Evolutionary conservation across 2,797 vertebrate species (phyloP).

Genomic region (Manis javanica): DNA sequence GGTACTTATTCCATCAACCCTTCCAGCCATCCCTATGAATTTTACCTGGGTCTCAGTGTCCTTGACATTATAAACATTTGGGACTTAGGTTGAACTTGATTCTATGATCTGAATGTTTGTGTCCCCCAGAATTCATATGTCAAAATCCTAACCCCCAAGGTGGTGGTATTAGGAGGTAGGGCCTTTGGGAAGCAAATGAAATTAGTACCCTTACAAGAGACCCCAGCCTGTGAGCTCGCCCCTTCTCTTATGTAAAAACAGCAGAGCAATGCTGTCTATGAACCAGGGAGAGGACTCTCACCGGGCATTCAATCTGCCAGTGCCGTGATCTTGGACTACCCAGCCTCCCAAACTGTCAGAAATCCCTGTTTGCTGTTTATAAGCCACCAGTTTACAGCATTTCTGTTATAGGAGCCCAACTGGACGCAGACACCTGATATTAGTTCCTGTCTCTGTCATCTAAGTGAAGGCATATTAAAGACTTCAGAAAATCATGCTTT

Average conservation of each 20-base stretch:
- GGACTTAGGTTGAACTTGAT: neutral
- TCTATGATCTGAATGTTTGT: neutral
- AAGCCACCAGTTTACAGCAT: neutral
- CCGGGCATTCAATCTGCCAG: neutral
- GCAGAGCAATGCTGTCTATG: neutral
- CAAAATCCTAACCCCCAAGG: neutral
- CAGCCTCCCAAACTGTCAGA: neutral
- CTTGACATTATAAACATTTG: neutral
- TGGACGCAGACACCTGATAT: neutral
- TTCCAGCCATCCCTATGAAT: neutral
- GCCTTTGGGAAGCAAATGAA: neutral
- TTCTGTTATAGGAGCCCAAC: neutral
- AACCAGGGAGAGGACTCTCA: neutral
- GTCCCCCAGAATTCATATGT: neutral
- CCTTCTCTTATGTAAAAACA: neutral
- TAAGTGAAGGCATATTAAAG: neutral
- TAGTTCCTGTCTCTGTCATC: neutral
- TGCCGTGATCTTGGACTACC: neutral
- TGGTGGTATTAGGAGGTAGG: neutral
- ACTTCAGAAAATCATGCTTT: conserved; percentile 26
- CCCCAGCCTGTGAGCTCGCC: neutral
- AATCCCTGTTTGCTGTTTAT: neutral
- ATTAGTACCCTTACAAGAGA: neutral
- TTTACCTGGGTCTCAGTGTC: accelerated
- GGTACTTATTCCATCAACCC: neutral